A percentile compares a stretch with the other conserved stretches of the same genome.
Conservation (phyloP, 2,888 invertebrate genomes). For the Amphipyra berbera region DNA sequence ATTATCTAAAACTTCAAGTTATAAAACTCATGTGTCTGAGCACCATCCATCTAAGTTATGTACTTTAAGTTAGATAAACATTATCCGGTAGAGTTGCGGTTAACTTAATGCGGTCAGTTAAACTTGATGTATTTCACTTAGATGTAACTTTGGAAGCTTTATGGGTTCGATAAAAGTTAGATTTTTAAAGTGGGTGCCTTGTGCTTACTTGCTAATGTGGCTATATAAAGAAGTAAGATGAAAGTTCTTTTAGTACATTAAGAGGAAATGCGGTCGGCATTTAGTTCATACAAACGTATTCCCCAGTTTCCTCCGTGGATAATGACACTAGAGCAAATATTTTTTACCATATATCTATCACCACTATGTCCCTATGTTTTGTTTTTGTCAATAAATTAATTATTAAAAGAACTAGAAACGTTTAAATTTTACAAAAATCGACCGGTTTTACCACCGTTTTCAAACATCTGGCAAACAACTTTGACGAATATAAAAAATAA, state of each 20-base stretch:
- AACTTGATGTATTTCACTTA: slow-evolving; percentile 77
- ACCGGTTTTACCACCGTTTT: too few species aligned
- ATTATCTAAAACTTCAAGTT: slow-evolving; percentile 52
- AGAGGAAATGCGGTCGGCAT: too few species aligned
- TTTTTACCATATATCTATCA: too few species aligned
- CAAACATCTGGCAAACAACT: too few species aligned
- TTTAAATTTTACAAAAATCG: too few species aligned
- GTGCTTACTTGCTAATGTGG: slow-evolving; percentile 35
- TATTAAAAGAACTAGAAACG: too few species aligned
- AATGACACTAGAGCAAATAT: too few species aligned
- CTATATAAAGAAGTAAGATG: slow-evolving; percentile 10
- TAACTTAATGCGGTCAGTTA: slow-evolving; percentile 75
- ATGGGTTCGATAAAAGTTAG: slow-evolving; percentile 60
- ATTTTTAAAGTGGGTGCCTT: slow-evolving; percentile 51
- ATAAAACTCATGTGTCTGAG: slow-evolving; percentile 72
- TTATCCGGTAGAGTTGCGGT: slow-evolving; percentile 67
- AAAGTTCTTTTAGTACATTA: slow-evolving; percentile 8
- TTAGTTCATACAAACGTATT: too few species aligned
- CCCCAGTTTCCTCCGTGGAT: too few species aligned
- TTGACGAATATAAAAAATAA: too few species aligned
- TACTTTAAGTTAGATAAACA: slow-evolving; percentile 73
- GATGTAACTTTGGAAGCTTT: slow-evolving; percentile 69
- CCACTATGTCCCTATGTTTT: too few species aligned
- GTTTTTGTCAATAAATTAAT: too few species aligned
- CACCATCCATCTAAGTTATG: slow-evolving; percentile 80